A percentile compares a stretch with the other conserved stretches of the same genome.
Evolutionary conservation across 1,140 invertebrate species (phyloP).

Genomic region (Paraescarpia echinospica): DNA sequence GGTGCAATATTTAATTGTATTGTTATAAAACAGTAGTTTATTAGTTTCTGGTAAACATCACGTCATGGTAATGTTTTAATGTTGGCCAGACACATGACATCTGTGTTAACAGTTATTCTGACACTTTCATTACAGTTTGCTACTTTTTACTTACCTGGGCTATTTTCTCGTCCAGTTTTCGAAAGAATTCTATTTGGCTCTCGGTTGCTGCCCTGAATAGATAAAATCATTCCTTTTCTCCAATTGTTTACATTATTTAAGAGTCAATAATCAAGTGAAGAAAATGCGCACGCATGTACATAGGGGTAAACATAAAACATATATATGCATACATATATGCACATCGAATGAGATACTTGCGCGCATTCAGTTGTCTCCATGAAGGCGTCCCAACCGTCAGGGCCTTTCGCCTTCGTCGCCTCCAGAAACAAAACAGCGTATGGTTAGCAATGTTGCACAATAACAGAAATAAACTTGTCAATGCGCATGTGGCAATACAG

Average conservation of each 20-base stretch:
- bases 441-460: not conserved
- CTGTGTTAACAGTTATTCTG: not conserved
- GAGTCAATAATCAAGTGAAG: not conserved
- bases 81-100: too few species aligned
- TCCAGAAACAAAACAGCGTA: not conserved
- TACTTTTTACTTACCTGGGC: slow-evolving; percentile 11
- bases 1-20: too few species aligned
- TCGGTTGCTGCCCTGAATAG: not conserved
- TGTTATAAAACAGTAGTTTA: too few species aligned
- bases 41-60: too few species aligned
- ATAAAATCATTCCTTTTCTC: not conserved
- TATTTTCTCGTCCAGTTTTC: slow-evolving; percentile 22
- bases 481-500: not conserved
- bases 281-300: not conserved
- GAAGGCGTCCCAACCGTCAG: not conserved
- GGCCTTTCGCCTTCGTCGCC: not conserved
- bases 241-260: not conserved
- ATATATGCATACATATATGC: too few species aligned
- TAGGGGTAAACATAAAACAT: not conserved
- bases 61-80: too few species aligned
- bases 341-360: not conserved
- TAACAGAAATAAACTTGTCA: not conserved
- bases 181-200: slow-evolving; percentile 20
- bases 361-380: not conserved
- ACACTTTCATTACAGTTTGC: not conserved